phyloP scores from a whole-genome alignment of 1,140 invertebrate genomes.

The Olivierus martensii region DNA sequence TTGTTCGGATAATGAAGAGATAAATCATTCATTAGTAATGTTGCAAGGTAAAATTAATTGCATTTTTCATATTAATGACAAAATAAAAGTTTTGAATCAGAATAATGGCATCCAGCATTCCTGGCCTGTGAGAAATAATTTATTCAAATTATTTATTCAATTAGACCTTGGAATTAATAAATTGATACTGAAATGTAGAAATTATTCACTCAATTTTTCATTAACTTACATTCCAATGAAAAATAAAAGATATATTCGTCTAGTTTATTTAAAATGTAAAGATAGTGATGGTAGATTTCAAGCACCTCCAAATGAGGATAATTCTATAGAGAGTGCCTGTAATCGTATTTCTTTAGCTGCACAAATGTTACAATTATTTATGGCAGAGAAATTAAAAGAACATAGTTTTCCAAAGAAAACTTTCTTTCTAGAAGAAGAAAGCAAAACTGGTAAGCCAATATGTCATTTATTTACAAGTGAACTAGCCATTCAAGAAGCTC shows the following conservation, averaged over 20 bases:
- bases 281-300: conserved; percentile 61
- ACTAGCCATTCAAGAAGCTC: conserved; percentile 52
- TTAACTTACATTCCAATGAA: conserved; percentile 15
- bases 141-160: conserved; percentile 7
- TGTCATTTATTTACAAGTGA: conserved; percentile 45
- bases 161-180: conserved; percentile 7
- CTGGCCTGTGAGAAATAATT: conserved; percentile 10
- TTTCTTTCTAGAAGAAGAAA: conserved; percentile 48
- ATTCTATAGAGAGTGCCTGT: conserved; percentile 55
- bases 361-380: conserved; percentile 67
- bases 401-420: conserved; percentile 61
- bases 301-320: conserved; percentile 49
- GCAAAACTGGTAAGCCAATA: conserved; percentile 37
- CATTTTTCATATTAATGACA: too few species aligned
- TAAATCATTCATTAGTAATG: too few species aligned
- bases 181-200: conserved; percentile 4
- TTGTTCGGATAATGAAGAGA: too few species aligned
- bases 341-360: conserved; percentile 59
- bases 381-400: conserved; percentile 74
- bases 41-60: too few species aligned
- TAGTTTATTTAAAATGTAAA: conserved; percentile 33
- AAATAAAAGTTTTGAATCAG: too few species aligned
- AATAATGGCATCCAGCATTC: too few species aligned
- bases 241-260: conserved; percentile 28
- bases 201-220: not conserved